phyloP scores from a whole-genome alignment of 1,140 invertebrate species.

The Mizuhopecten yessoensis region DNA sequence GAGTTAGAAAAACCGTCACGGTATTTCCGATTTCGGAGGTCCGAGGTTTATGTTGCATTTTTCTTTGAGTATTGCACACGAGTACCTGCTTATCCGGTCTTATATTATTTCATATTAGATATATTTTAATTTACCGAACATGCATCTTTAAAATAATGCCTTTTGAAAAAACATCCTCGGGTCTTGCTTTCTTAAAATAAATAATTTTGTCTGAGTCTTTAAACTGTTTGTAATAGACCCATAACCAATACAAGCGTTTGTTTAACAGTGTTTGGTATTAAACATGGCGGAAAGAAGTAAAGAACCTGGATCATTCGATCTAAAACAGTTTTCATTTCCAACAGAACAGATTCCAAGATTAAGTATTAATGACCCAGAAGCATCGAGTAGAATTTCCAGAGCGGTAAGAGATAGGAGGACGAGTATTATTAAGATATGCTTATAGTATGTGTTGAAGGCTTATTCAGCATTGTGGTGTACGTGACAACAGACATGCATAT shows the following conservation, averaged over 20 bases:
- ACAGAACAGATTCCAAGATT: slow-evolving; percentile 72
- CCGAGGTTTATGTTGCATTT: no score
- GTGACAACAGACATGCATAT: background rate
- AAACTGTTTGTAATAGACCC: background rate
- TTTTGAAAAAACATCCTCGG: background rate
- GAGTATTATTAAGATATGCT: background rate
- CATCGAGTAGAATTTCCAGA: slow-evolving; percentile 69
- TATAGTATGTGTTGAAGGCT: background rate
- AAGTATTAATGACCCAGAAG: slow-evolving; percentile 68
- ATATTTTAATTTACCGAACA: no score
- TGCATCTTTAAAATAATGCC: slow-evolving; percentile 10
- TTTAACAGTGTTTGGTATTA: background rate
- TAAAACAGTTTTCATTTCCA: slow-evolving; percentile 71
- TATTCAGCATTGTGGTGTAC: background rate
- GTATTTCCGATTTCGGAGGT: no score
- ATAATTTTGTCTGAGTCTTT: slow-evolving; percentile 5
- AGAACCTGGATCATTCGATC: slow-evolving; percentile 48
- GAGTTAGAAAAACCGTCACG: no score
- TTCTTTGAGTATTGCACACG: no score
- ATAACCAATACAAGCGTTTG: background rate
- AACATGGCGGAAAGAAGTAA: background rate
- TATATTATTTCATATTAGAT: no score
- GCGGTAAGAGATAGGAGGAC: slow-evolving; percentile 63
- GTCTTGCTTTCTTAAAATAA: slow-evolving; percentile 35
- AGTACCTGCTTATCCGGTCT: no score